Base-by-base conservation (phyloP, 1,140 invertebrate species). In the Neodiprion virginianus region DNA sequence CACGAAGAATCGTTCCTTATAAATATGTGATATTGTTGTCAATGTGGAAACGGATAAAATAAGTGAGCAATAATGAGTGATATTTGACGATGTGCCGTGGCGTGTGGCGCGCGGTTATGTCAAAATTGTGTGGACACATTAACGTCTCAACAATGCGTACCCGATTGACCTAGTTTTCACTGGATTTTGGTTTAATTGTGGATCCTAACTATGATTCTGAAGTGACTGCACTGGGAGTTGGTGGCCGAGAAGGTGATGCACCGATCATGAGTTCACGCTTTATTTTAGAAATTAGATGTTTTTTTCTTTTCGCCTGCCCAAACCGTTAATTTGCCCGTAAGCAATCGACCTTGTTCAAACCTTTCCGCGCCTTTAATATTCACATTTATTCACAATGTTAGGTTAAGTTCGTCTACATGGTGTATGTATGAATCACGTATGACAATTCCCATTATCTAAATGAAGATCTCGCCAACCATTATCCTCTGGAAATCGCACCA, bases 121-220 rank as follows among this genome's bases (percentile, higher is more conserved):
- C 11, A 53, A 71, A 65, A 69, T 40, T 61, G 47, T 69, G 10
- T n/a, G 2, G 8, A n/a, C 14, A 53, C 17, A 50, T 65, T 49
- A 73, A 61, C 67, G 23, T 48, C 48, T 50, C 68, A 73, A 66
- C 21, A 66, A 28, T 71, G 66, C 69, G 66, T 28, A 40, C 74
- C 48, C 70, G 68, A 72, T 40, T 81, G 79, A 81, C 77, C 79
- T 75, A 80, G 74, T 80, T 80, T 75, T 28, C 69, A 73, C 75
- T 75, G 72, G 76, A 75, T 71, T 68, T 73, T 77, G 69, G 48
- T 40, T 28, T 61, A 61, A 14, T 61, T 65, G 7, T 69, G 61
- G 75, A 72, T 72, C 23, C 49, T 80, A 69, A 69, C 66, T 12
- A 71, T 75, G 76, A 79, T 67, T 72, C 74, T 77, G 49, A 49